A percentile compares a stretch with the other conserved stretches of the same genome.
These are phyloP conservation scores for Spinus pinus DNA, from an alignment of 2,797 vertebrate genomes.

Conservation along the genomic window DNA sequence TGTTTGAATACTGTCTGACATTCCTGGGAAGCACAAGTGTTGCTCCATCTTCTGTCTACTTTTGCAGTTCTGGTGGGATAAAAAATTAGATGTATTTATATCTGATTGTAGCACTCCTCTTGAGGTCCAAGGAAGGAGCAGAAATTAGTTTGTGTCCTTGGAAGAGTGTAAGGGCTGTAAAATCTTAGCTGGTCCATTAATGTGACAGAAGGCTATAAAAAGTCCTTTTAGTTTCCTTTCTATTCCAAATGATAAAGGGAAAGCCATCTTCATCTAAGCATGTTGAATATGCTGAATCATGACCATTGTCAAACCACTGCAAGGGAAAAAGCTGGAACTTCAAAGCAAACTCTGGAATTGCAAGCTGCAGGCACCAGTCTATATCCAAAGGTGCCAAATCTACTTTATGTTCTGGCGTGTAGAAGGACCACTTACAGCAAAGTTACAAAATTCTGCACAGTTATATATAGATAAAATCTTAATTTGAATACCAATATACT, in stretches of 20 bases:
- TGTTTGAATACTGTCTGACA: constrained; percentile 33
- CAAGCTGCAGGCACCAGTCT: background rate
- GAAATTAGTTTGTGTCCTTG: background rate
- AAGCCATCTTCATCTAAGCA: background rate
- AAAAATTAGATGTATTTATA: background rate
- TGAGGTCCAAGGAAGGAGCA: background rate
- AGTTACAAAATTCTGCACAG: constrained; percentile 26
- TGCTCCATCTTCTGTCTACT: constrained; percentile 4
- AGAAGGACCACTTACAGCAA: constrained; percentile 9
- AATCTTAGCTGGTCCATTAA: background rate
- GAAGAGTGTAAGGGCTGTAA: background rate
- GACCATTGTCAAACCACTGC: background rate
- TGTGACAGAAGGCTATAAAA: background rate
- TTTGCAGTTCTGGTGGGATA: background rate
- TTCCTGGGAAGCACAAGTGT: constrained; percentile 12
- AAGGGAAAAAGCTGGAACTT: background rate
- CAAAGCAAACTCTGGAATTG: background rate
- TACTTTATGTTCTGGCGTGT: background rate
- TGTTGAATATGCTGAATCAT: background rate
- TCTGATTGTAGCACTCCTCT: background rate
- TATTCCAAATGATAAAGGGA: background rate
- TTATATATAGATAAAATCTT: constrained; percentile 37
- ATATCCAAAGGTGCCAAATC: background rate
- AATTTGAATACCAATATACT: constrained; percentile 17
- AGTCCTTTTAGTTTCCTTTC: background rate